Percentiles rank a stretch among this genome's conserved stretches.
phyloP scores from a whole-genome alignment of 2,113 vertebrate genomes.

The Merops nubicus region DNA sequence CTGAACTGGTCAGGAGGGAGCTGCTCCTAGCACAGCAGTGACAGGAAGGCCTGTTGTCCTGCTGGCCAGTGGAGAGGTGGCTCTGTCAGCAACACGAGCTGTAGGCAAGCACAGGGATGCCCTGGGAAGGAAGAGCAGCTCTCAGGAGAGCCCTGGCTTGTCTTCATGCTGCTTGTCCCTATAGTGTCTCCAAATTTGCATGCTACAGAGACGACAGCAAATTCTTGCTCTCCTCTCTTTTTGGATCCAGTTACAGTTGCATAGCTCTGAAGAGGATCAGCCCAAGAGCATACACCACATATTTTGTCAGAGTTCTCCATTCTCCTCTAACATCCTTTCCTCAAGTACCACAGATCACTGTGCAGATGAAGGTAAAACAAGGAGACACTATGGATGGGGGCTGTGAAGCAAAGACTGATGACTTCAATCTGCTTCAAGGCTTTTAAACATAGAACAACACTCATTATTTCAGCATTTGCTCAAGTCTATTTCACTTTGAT shows the following conservation, averaged over 20 bases:
- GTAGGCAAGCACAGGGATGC: neutral
- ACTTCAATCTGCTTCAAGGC: neutral
- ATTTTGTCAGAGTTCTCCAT: neutral
- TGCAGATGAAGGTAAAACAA: neutral
- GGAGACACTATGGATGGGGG: neutral
- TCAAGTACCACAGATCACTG: neutral
- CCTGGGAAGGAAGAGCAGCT: neutral
- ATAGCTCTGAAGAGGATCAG: neutral
- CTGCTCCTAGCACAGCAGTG: accelerated
- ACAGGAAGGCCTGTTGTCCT: neutral
- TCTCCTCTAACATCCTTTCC: neutral
- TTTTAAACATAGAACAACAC: neutral
- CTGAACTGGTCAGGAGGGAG: neutral
- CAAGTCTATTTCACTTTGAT: neutral
- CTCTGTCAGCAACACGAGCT: neutral
- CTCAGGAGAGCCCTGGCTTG: neutral
- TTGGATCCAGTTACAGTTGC: neutral
- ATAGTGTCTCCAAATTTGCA: accelerated
- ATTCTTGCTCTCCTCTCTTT: accelerated
- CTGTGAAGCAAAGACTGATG: neutral
- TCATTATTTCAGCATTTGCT: conserved; percentile 20
- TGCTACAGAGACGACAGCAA: neutral
- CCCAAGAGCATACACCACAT: neutral
- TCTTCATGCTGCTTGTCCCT: neutral
- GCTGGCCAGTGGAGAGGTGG: accelerated